These are phyloP conservation scores for Ptilorrhoa leucosticta DNA, from an alignment of 2,113 vertebrate genomes.

Conservation along the genomic window DNA sequence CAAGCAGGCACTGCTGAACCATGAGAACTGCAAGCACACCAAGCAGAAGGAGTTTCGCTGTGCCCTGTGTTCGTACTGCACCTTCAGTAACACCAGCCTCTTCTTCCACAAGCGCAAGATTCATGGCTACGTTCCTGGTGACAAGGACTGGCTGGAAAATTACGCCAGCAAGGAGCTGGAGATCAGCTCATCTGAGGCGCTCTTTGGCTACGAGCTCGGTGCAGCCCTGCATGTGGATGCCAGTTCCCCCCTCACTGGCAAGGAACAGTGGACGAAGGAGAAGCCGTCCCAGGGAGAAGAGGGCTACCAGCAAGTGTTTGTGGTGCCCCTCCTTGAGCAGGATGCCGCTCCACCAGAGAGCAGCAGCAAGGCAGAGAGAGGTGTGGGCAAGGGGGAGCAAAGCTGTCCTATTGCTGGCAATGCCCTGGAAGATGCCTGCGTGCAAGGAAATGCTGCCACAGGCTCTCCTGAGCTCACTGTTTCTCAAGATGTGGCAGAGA, in stretches of 20 bases:
- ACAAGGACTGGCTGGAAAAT: conserved; percentile 86
- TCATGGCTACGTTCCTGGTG: conserved; percentile 90
- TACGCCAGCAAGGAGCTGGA: conserved; percentile 83
- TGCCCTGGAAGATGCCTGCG: neutral
- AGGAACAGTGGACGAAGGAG: neutral
- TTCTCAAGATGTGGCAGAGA: neutral
- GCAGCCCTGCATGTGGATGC: neutral
- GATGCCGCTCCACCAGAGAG: fast-evolving
- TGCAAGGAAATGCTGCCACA: neutral
- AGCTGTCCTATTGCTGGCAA: neutral
- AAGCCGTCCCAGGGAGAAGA: neutral
- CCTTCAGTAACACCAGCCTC: conserved; percentile 92
- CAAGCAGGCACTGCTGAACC: conserved; percentile 89
- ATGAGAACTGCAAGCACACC: conserved; percentile 96
- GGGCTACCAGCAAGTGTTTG: neutral
- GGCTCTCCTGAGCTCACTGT: neutral
- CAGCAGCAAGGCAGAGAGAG: neutral
- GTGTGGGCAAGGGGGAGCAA: neutral
- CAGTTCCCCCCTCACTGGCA: neutral
- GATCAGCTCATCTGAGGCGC: conserved; percentile 47
- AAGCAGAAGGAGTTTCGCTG: conserved; percentile 86
- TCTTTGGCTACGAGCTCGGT: conserved; percentile 25
- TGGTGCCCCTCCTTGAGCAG: neutral
- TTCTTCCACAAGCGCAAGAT: conserved; percentile 95
- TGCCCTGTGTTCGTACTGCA: conserved; percentile 86